These are phyloP conservation scores for Drosophila ananassae DNA, from an alignment of 1,140 invertebrate species.

Conservation along the genomic window DNA sequence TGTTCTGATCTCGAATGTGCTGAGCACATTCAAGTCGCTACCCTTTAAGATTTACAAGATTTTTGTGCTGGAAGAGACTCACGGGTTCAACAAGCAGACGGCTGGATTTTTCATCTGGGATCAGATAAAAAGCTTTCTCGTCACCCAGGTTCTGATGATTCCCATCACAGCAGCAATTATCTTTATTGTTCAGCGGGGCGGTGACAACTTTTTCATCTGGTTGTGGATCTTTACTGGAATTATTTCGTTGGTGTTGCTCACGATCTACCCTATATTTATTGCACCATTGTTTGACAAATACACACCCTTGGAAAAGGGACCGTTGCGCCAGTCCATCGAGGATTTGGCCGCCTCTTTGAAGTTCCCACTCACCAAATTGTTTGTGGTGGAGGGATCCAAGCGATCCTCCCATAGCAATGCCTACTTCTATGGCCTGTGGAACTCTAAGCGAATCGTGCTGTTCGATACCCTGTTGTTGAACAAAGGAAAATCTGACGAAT, in stretches of 20 bases:
- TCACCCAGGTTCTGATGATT: conserved; percentile 90
- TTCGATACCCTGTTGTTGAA: conserved; percentile 94
- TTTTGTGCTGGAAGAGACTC: conserved; percentile 98
- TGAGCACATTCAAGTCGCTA: conserved; percentile 90
- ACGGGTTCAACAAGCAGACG: conserved; percentile 99
- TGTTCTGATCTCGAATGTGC: conserved; percentile 89
- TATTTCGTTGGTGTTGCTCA: conserved; percentile 91
- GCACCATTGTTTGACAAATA: conserved; percentile 99
- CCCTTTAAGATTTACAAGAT: conserved; percentile 95
- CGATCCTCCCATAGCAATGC: conserved; percentile 98
- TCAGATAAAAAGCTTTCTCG: conserved; percentile 93
- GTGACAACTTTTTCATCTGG: conserved; percentile 97
- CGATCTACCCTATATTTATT: conserved; percentile 98
- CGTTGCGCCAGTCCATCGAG: conserved; percentile 94
- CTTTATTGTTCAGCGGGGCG: conserved; percentile 94
- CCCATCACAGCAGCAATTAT: conserved; percentile 93
- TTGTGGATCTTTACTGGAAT: conserved; percentile 95
- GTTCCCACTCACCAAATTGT: conserved; percentile 98
- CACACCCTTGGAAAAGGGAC: conserved; percentile 96
- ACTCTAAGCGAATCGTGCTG: conserved; percentile 98
- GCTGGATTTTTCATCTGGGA: conserved; percentile 97
- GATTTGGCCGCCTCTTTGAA: conserved; percentile 92
- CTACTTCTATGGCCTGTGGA: conserved; percentile 99
- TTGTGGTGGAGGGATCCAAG: conserved; percentile 98
- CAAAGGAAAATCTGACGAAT: conserved; percentile 82